Evolutionary conservation across 92 coral and sea anemone genomes (phyloP), one percentile per base, ranked within the genome.

Genomic region (Metridium senile): DNA sequence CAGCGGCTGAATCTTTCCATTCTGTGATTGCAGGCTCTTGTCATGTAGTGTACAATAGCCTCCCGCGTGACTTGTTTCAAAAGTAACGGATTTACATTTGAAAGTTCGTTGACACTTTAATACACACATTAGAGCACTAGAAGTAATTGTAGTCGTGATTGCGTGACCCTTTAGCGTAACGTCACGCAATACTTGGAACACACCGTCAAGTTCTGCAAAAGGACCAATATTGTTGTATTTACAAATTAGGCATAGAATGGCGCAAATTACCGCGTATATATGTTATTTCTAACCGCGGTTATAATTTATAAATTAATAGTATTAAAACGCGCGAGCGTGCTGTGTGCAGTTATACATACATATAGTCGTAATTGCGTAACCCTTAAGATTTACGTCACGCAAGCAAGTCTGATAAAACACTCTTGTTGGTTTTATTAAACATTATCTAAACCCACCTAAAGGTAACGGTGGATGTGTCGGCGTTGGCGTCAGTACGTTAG

Each of bases 101-200:
- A 72, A 18, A n/a, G 51, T 72, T 58, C 51, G 63, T 51, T 72
- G 76, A 53, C 76, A 72, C 35, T 72, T 56, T 26, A 72, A 58
- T 18, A 72, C 49, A 58, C 76, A 72, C 19, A 58, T 45, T n/a
- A 54, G 53, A 16, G 53, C 63, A 72, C 76, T 72, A 10, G 66
- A 27, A 26, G 61, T 56, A 26, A 20, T 56, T 11, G 30, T 72
- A 10, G 32, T 52, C 16, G 31, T 19, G 11, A 29, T 46, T 16
- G 65, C 34, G 51, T 72, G 27, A 28, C 63, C 66, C 9, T 13
- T 11, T 6, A 54, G 28, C 2, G 30, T 31, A 28, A 56, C 76
- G 22, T 31, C 76, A 29, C 32, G 26, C 0, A 0, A 7, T 2
- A 33, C 52, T 53, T 53, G 39, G 1, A 46, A 72, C 11, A 8